Base-by-base conservation (phyloP, 2,797 vertebrate genomes). In the Sebastiscus albofasciatus region DNA sequence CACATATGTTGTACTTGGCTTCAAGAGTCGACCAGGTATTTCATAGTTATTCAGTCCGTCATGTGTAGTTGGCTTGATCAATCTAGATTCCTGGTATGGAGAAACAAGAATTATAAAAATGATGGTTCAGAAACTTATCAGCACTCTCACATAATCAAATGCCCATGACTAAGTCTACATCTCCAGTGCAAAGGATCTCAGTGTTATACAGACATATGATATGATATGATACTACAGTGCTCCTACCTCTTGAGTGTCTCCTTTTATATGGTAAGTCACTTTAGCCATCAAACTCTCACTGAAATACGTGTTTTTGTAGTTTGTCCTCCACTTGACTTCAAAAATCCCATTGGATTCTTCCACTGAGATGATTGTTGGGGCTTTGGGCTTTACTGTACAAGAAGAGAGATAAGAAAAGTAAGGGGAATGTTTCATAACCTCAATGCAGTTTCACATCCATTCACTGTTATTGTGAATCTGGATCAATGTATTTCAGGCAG, bases 371-470 rank as follows among this genome's bases (percentile, higher is more conserved):
- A 87, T 69, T 3, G 10, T 73, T 71, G 94, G 93, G 9, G 36
- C 3, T 58, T 3, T 75, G 6, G 92, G 91, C 26, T 93, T 93
- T 3, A 90, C 94, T 94, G 84, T 12, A 24, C 6, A 56, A 52
- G 26, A 65, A 52, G 3, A 58, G 26, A 68, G 8, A 61, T 1
- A 8, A 13, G 4, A 31, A 20, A 42, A 9, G 18, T 66, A 1
- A 52, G 2, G 6, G 1, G 18, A 39, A 8, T 14, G 8, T 13
- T 52, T 55, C 24, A 20, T 49, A 1, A 5, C 10, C 4, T 75
- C 1, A 9, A 29, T n/a, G 9, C 22, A 26, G 31, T 29, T 22
- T 36, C 20, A 46, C 36, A 54, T 11, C 24, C 7, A n/a, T 49
- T 59, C 8, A 9, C 7, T 59, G 5, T 49, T 18, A 56, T 6